phyloP scores from a whole-genome alignment of 1,140 invertebrate genomes.

The Polyergus mexicanus region DNA sequence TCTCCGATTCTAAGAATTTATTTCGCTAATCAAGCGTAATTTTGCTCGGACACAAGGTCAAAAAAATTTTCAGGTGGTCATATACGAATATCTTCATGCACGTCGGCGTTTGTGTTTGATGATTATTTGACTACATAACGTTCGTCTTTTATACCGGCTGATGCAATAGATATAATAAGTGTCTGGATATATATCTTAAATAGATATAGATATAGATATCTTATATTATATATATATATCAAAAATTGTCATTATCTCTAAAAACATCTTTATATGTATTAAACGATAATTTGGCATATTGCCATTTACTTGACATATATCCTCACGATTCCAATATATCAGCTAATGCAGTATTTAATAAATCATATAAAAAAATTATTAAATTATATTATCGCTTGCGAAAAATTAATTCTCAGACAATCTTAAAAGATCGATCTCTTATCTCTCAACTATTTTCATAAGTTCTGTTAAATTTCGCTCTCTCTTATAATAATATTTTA shows the following conservation, averaged over 20 bases:
- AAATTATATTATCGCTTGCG: no score
- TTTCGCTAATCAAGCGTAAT: not conserved
- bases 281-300: not conserved
- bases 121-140: not conserved
- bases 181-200: no score
- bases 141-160: not conserved
- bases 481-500: no score
- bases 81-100: not conserved
- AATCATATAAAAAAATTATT: no score
- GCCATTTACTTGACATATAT: no score
- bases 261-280: not conserved
- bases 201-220: no score
- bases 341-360: no score
- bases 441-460: no score
- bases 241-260: not conserved
- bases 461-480: no score
- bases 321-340: no score
- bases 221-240: not conserved
- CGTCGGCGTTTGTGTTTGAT: not conserved
- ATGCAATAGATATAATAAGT: not conserved
- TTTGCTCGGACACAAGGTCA: slow-evolving; percentile 8
- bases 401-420: no score
- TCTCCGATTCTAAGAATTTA: not conserved
- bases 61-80: not conserved
- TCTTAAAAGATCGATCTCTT: no score